Evolutionary conservation across 2,888 invertebrate species (phyloP).

Genomic region (Dyspetes luteomarginatus): DNA sequence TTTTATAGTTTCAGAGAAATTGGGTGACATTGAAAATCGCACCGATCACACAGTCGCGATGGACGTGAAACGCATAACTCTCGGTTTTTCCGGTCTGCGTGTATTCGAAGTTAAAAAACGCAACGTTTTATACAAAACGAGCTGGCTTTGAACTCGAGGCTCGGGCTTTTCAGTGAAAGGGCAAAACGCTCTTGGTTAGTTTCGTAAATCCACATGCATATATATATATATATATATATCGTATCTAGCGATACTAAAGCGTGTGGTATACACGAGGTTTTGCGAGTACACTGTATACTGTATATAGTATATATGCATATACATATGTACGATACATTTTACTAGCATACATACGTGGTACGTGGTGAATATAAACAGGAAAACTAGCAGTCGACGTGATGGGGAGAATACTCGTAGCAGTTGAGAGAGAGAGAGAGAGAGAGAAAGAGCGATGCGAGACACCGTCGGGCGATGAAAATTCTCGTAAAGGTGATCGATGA

Average conservation of each 20-base stretch:
- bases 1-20: no score
- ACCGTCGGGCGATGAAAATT: slow-evolving; percentile 69
- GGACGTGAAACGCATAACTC: no score
- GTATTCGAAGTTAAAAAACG: no score
- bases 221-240: slow-evolving; percentile 20
- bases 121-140: no score
- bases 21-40: no score
- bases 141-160: no score
- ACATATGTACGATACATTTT: slow-evolving; percentile 12
- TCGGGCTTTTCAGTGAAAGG: no score
- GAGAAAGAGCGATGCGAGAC: slow-evolving; percentile 17
- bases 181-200: slow-evolving; percentile 28
- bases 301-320: slow-evolving; percentile 1
- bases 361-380: slow-evolving; percentile 46
- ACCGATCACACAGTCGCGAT: no score
- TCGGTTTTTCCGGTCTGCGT: no score
- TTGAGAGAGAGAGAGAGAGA: slow-evolving; percentile 48
- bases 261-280: slow-evolving; percentile 50
- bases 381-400: slow-evolving; percentile 19
- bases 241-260: slow-evolving; percentile 64
- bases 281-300: slow-evolving; percentile 21
- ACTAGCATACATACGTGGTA: slow-evolving; percentile 20
- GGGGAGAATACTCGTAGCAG: slow-evolving; percentile 40
- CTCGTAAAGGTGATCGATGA: slow-evolving; percentile 72
- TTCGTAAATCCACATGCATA: slow-evolving; percentile 57